A percentile compares a stretch with the other conserved stretches of the same genome.
These are phyloP conservation scores for Bhutanitis thaidina DNA, from an alignment of 2,888 invertebrate species.

Conservation along the genomic window DNA sequence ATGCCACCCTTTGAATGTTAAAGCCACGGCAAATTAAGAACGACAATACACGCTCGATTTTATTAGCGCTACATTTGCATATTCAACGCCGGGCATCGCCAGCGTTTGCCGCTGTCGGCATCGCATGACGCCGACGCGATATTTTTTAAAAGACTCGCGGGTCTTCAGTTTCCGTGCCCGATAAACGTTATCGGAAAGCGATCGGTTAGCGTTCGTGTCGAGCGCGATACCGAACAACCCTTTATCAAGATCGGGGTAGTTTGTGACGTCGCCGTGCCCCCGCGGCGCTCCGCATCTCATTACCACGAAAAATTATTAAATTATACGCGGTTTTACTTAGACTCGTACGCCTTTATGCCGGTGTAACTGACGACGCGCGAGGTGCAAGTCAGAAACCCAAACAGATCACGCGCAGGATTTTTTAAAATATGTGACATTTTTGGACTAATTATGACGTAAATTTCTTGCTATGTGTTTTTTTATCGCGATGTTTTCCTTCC, in stretches of 20 bases:
- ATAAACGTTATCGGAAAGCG: conserved; percentile 66
- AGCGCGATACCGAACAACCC: conserved; percentile 56
- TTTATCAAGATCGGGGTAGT: conserved; percentile 69
- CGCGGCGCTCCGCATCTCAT: conserved; percentile 49
- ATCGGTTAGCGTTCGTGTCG: conserved; percentile 53
- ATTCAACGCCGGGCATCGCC: neutral
- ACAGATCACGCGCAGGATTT: no score
- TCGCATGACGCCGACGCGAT: conserved; percentile 25
- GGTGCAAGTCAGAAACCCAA: no score
- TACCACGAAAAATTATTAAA: conserved; percentile 59
- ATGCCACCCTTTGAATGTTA: no score
- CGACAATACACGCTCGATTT: neutral
- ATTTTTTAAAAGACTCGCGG: conserved; percentile 29
- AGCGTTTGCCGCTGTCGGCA: neutral
- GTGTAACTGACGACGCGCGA: no score
- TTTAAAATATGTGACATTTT: no score
- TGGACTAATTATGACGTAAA: no score
- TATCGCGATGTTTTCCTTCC: no score
- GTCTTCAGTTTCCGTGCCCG: conserved; percentile 51
- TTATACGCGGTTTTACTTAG: conserved; percentile 3
- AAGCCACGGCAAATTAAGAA: no score
- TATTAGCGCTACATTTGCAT: neutral
- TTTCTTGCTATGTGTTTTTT: no score
- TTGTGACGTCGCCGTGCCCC: conserved; percentile 53
- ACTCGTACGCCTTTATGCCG: neutral